A percentile compares a stretch with the other conserved stretches of the same genome.
Conservation (phyloP, 2,797 vertebrate species). For the Austrolebias charrua region DNA sequence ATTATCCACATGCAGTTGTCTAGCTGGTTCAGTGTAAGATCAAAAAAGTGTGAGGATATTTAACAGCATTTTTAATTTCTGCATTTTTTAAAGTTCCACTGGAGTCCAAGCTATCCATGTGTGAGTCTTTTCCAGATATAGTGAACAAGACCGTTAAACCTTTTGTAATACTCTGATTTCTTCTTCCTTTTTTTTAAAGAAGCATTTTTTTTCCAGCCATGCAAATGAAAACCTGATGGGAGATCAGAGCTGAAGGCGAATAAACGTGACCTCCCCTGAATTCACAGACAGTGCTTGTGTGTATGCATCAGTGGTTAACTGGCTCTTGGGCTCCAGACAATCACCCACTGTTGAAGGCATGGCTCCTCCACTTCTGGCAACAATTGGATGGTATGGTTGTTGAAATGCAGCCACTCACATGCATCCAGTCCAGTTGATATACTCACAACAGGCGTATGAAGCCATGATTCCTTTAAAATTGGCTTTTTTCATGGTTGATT, state of each 20-base stretch:
- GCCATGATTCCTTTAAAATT: constrained; percentile 15
- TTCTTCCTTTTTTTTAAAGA: constrained; percentile 48
- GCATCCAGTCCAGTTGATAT: constrained; percentile 13
- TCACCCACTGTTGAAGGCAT: constrained; percentile 66
- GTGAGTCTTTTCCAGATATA: no score
- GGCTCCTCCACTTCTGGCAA: constrained; percentile 49
- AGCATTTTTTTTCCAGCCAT: constrained; percentile 27
- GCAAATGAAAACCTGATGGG: constrained; percentile 49
- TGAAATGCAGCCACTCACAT: constrained; percentile 16
- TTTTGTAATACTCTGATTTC: constrained; percentile 43
- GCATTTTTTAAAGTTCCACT: no score
- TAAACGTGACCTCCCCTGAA: constrained; percentile 59
- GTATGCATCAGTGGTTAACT: constrained; percentile 68
- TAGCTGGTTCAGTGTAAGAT: constrained; percentile 35
- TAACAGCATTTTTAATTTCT: no score
- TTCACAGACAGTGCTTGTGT: constrained; percentile 57
- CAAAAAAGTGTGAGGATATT: constrained; percentile 38
- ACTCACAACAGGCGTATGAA: not conserved
- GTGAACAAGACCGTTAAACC: constrained; percentile 21
- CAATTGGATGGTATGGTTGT: constrained; percentile 30
- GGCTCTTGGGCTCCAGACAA: constrained; percentile 69
- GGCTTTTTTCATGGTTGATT: not conserved
- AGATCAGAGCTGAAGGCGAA: constrained; percentile 39
- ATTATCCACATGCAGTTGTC: constrained; percentile 58
- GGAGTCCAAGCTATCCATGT: no score